phyloP scores from a whole-genome alignment of 2,113 vertebrate species.

The Ifrita kowaldi region DNA sequence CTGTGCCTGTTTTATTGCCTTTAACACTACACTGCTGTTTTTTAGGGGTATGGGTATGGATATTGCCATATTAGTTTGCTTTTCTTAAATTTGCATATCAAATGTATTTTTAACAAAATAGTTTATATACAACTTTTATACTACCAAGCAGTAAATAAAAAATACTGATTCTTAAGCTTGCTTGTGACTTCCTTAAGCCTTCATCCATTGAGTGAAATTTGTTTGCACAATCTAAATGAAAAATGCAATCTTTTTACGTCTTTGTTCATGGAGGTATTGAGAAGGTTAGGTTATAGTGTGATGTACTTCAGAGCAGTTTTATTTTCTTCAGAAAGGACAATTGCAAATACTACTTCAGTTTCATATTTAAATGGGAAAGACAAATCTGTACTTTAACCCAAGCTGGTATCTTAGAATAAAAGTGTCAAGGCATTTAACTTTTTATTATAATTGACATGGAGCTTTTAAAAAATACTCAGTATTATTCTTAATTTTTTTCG shows the following conservation, averaged over 20 bases:
- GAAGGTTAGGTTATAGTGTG: background rate
- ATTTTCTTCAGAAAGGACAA: background rate
- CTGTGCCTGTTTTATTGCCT: background rate
- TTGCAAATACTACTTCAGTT: background rate
- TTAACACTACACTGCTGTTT: constrained; percentile 55
- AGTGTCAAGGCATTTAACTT: background rate
- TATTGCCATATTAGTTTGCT: background rate
- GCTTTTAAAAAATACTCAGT: background rate
- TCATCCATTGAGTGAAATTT: background rate
- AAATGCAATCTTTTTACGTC: background rate
- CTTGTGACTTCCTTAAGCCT: background rate
- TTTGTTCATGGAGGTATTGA: background rate
- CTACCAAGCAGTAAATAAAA: constrained; percentile 72
- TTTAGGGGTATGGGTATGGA: background rate
- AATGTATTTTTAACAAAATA: constrained; percentile 74
- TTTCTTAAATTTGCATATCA: constrained; percentile 51
- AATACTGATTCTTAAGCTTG: background rate
- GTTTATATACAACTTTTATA: constrained; percentile 76
- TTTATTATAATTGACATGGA: background rate
- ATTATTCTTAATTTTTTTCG: background rate
- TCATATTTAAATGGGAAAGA: background rate
- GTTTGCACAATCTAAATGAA: background rate
- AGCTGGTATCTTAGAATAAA: background rate
- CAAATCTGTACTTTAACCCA: background rate
- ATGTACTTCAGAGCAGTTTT: background rate